Base-by-base conservation (phyloP, 1,140 invertebrate genomes). In the Antheraea pernyi region DNA sequence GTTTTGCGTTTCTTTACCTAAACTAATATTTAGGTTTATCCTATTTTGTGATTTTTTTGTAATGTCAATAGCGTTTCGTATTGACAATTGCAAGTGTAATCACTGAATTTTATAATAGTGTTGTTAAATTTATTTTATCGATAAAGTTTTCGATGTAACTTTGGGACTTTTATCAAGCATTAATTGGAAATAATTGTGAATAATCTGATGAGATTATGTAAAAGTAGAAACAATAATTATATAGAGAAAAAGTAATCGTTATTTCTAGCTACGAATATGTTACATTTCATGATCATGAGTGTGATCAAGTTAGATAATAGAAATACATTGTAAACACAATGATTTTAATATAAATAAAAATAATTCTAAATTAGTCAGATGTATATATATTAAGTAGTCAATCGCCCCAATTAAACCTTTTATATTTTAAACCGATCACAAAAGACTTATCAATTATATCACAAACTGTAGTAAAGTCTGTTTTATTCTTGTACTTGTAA, bases 391-490 rank as follows among this genome's bases (percentile, higher is more conserved):
- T 60, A 60, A 60, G 22, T 53, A 65, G 39, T 65, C 48, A 65
- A 19, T 65, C 4, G 0, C 39, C 19, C 19, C 53, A 67, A 59
- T 19, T 77, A 65, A 72, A 77, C 46, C 69, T 59, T 62, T 73
- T 79, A 63, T 79, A 79, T 36, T 76, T 74, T 4, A 79, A 65
- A 7, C 77, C 79, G 6, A 81, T 67, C 0, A 75, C 75, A 39
- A 83, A 80, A 10, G 67, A 62, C 64, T 71, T 72, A 61, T 88
- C 85, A 0, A 87, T 75, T 7, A 80, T 70, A 13, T 85, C 79
- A 69, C 87, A 89, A 5, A 71, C 71, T 1, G 62, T 16, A 16
- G 30, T 36, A 42, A 89, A 82, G 0, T 86, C 85, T 22, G 79
- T 75, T 67, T 81, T 81, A n/a, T 19, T 79, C 8, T 73, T 69